phyloP scores from a whole-genome alignment of 1,140 invertebrate species.

The Pinna nobilis region DNA sequence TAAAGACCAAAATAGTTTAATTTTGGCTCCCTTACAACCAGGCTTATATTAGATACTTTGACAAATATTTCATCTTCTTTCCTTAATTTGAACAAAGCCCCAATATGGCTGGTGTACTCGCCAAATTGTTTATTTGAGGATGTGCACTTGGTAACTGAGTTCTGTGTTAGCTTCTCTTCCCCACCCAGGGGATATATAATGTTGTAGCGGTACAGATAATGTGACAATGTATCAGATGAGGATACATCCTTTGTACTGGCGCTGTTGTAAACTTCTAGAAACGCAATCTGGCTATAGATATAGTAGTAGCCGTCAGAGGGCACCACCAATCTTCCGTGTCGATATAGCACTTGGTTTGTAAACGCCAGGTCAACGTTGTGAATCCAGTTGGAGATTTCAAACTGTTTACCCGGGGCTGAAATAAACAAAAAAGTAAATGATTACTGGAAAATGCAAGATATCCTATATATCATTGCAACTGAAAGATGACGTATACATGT shows the following conservation, averaged over 20 bases:
- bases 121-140: conserved; percentile 62
- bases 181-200: conserved; percentile 66
- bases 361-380: conserved; percentile 63
- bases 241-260: conserved; percentile 33
- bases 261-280: conserved; percentile 57
- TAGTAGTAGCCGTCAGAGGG: conserved; percentile 64
- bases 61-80: conserved; percentile 67
- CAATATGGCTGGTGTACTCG: conserved; percentile 68
- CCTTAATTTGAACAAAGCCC: conserved; percentile 65
- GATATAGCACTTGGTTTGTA: conserved; percentile 58
- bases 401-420: conserved; percentile 65
- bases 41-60: conserved; percentile 68
- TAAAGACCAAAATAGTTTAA: conserved; percentile 69
- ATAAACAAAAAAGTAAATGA: conserved; percentile 3
- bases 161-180: conserved; percentile 67
- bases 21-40: conserved; percentile 62
- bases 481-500: not conserved
- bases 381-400: conserved; percentile 62
- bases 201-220: conserved; percentile 69
- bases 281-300: conserved; percentile 67
- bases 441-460: not conserved
- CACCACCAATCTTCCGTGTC: conserved; percentile 65
- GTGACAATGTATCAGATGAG: conserved; percentile 56
- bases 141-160: conserved; percentile 67
- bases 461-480: not conserved